Percentiles rank a stretch among this genome's conserved stretches.
phyloP scores from a whole-genome alignment of 2,888 invertebrate genomes.

The Drosophila lacicola region DNA sequence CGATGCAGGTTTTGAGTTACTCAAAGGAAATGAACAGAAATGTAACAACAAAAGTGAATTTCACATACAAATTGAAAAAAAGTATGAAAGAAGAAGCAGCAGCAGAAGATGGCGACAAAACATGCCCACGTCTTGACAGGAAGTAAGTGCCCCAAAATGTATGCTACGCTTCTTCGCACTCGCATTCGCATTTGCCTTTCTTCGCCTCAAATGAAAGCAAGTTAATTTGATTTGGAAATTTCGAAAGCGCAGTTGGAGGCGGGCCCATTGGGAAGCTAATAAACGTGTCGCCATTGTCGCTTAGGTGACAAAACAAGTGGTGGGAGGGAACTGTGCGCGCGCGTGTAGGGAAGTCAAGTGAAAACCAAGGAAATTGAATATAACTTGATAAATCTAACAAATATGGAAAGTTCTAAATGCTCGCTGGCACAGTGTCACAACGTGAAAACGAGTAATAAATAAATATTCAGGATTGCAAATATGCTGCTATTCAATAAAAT shows the following conservation, averaged over 20 bases:
- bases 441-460: too few relatives aligned
- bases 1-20: constrained; percentile 68
- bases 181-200: constrained; percentile 22
- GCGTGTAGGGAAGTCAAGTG: constrained; percentile 45
- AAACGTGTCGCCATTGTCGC: constrained; percentile 63
- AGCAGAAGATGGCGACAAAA: constrained; percentile 22
- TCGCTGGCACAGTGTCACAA: constrained; percentile 37
- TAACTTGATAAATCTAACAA: constrained; percentile 60
- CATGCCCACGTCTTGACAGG: constrained; percentile 32
- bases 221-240: constrained; percentile 74
- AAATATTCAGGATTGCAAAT: too few relatives aligned
- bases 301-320: constrained; percentile 53
- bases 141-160: constrained; percentile 40
- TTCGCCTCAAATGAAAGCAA: constrained; percentile 69
- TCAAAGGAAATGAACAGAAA: constrained; percentile 71
- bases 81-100: constrained; percentile 6
- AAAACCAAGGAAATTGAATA: constrained; percentile 67
- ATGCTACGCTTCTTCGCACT: constrained; percentile 30
- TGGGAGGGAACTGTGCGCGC: not conserved
- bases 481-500: too few relatives aligned
- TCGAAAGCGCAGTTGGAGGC: constrained; percentile 42
- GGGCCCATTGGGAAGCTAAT: constrained; percentile 45
- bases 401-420: constrained; percentile 31
- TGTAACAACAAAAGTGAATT: constrained; percentile 67
- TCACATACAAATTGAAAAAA: constrained; percentile 51